phyloP scores from a whole-genome alignment of 1,140 invertebrate genomes.

The Phenacoccus solenopsis region DNA sequence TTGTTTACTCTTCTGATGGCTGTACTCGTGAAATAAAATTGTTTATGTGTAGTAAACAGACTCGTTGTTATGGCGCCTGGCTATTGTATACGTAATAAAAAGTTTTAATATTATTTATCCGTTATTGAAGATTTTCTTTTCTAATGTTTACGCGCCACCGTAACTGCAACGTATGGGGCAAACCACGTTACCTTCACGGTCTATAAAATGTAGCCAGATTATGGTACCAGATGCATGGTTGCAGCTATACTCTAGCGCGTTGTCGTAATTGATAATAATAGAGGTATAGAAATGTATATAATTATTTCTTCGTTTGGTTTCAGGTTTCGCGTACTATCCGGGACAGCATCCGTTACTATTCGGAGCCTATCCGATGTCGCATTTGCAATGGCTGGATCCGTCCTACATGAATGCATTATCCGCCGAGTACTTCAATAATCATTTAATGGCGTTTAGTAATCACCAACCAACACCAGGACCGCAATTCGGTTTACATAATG shows the following conservation, averaged over 20 bases:
- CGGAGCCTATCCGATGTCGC: not conserved
- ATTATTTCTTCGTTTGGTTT: not conserved
- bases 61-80: not conserved
- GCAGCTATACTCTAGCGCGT: no score
- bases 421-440: not conserved
- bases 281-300: no score
- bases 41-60: not conserved
- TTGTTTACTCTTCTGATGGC: no score
- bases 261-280: not conserved
- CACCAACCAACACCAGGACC: constrained; percentile 3
- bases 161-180: constrained; percentile 1
- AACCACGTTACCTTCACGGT: constrained; percentile 12
- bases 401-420: not conserved
- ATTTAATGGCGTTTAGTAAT: constrained; percentile 11
- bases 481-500: constrained; percentile 8
- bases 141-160: not conserved
- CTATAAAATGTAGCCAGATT: not conserved
- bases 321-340: constrained; percentile 11
- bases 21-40: no score
- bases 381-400: not conserved
- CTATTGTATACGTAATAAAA: not conserved
- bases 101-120: not conserved
- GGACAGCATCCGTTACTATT: constrained; percentile 12
- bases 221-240: not conserved
- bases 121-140: not conserved